Base-by-base conservation (phyloP, 2,113 vertebrate species). In the Hippocampus barbouri region DNA sequence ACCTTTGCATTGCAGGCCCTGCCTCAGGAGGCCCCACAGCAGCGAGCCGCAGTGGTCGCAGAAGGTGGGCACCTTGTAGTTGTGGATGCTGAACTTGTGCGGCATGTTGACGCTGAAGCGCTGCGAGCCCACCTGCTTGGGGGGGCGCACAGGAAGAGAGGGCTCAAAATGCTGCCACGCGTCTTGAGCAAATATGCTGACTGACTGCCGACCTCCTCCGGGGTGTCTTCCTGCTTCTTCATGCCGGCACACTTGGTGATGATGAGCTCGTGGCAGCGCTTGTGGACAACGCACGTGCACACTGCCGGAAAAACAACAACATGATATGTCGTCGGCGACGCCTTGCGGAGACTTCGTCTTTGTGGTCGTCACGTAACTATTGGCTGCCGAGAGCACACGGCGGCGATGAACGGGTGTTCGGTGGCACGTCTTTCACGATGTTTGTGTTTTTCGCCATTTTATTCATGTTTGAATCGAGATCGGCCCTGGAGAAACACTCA, bases 1-100 rank as follows among this genome's bases (percentile, higher is more conserved):
- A 97, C 97, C 96, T 95, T 99, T 99, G 87, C 97, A 99, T 86
- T 99, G 97, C 89, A 99, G 93, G 77, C 97, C 97, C 91, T 99
- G 97, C 85, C 96, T 92, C 92, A 99, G 90, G 82, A 99, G 94
- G 76, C 97, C 97, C 97, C 97, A 99, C 85, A 99, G 94, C 88
- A 99, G 92, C 11, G 97, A 99, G 82, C 97, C 97, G 71, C 97
- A 99, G 93, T 99, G 97, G 90, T 99, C 97, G 74, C 97, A 99
- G 93, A 99, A 99, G 59, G 96, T 99, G 79, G 96, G 97, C 57
- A 98, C 97, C 93, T 98, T 99, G 92, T 98, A 99, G 94, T 96
- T 99, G 92, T 99, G 97, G 89, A 97, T 99, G 78, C 95, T 94
- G 83, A 99, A 99, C 91, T 98, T 98, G 86, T 99, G 97, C 82